A percentile compares a stretch with the other conserved stretches of the same genome.
These are phyloP conservation scores for Acanthopagrus latus DNA, from an alignment of 2,797 vertebrate genomes.

Conservation along the genomic window DNA sequence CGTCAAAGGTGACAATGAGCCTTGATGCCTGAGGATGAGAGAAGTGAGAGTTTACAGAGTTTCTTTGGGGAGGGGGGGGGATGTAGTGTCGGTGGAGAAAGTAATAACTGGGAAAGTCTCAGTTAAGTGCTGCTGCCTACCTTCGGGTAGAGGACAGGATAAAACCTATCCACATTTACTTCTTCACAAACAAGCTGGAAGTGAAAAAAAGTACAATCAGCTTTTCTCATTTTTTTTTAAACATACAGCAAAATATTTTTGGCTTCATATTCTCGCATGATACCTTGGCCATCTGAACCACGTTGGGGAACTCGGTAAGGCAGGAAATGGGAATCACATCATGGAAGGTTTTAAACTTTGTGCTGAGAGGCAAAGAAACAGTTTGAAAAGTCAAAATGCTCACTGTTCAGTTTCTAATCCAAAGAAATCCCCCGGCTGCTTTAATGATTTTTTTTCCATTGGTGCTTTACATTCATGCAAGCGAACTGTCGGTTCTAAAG, in stretches of 20 bases:
- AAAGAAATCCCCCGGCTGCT: constrained; percentile 19
- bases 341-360: constrained; percentile 92
- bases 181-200: constrained; percentile 95
- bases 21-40: constrained; percentile 89
- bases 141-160: constrained; percentile 97
- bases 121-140: constrained; percentile 75
- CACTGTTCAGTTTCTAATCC: constrained; percentile 22
- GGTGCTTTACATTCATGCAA: constrained; percentile 25
- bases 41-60: background rate
- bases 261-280: background rate
- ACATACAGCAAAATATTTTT: background rate
- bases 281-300: constrained; percentile 99
- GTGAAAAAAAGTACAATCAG: constrained; percentile 27
- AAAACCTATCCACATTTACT: constrained; percentile 96
- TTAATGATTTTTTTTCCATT: constrained; percentile 27
- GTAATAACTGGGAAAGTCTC: background rate
- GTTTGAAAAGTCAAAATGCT: constrained; percentile 32
- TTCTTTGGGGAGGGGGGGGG: background rate
- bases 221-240: background rate
- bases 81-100: background rate
- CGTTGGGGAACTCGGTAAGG: constrained; percentile 97
- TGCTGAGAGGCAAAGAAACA: constrained; percentile 83
- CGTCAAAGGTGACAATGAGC: constrained; percentile 96
- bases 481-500: constrained; percentile 16
- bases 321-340: constrained; percentile 99